A percentile compares a stretch with the other conserved stretches of the same genome.
phyloP scores from a whole-genome alignment of 2,113 vertebrate genomes.

The Cottus gobio region DNA sequence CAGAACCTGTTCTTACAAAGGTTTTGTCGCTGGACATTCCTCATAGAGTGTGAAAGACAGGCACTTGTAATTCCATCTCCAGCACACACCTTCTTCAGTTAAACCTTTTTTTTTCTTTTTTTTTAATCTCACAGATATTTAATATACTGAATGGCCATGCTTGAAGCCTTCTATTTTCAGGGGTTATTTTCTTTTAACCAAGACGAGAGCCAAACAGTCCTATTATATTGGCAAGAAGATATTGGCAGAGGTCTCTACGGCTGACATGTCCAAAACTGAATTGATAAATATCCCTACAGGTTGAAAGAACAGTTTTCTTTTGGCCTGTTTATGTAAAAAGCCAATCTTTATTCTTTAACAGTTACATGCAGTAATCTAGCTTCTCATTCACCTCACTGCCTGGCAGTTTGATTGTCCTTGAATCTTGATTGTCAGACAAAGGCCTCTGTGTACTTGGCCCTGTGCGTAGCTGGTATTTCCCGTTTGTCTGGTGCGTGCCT shows the following conservation, averaged over 20 bases:
- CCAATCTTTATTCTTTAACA: background rate
- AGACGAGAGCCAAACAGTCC: background rate
- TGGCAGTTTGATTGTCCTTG: background rate
- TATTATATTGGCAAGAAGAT: background rate
- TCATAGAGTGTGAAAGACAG: background rate
- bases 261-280: background rate
- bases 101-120: too few relatives aligned
- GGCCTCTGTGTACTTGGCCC: background rate
- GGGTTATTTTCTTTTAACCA: background rate
- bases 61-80: background rate
- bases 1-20: background rate
- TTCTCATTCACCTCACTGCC: background rate
- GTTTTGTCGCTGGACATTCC: background rate
- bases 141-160: background rate
- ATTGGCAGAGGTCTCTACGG: background rate
- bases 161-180: background rate
- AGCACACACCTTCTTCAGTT: background rate
- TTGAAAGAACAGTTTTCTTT: background rate
- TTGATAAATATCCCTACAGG: background rate
- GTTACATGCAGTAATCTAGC: background rate
- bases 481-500: constrained; percentile 59
- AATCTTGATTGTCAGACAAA: background rate
- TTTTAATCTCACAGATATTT: background rate
- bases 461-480: constrained; percentile 65
- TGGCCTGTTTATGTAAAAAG: background rate